Evolutionary conservation across 2,797 vertebrate genomes (phyloP).

Genomic region (Micropoecilia bifurca): DNA sequence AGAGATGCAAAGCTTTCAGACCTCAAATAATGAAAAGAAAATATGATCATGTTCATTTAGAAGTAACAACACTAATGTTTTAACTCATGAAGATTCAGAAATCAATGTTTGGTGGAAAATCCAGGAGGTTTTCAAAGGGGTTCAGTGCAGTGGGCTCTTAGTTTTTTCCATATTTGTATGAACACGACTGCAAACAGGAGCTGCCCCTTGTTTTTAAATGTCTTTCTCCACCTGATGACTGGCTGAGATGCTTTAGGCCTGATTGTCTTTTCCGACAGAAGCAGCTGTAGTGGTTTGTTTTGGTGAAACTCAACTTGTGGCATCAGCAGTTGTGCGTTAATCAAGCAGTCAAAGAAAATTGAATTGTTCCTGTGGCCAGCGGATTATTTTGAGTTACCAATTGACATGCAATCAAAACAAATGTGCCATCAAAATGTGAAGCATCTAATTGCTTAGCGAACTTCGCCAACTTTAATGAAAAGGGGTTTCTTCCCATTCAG

Average conservation of each 20-base stretch:
- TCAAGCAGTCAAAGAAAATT: neutral
- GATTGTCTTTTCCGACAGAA: neutral
- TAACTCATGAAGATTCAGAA: too few relatives aligned
- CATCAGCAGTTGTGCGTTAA: neutral
- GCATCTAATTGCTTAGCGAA: neutral
- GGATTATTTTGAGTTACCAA: neutral
- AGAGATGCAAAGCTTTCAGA: too few relatives aligned
- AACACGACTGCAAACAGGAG: neutral
- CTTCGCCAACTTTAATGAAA: neutral
- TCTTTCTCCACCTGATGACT: neutral
- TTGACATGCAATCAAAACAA: neutral
- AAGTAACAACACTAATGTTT: too few relatives aligned
- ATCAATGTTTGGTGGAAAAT: too few relatives aligned
- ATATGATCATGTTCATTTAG: too few relatives aligned
- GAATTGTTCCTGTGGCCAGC: neutral
- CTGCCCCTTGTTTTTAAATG: neutral
- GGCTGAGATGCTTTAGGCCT: neutral
- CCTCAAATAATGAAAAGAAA: too few relatives aligned
- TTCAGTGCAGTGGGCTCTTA: too few relatives aligned
- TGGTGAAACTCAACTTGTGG: neutral
- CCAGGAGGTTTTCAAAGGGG: too few relatives aligned
- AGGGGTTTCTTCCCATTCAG: neutral
- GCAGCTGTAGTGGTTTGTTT: neutral
- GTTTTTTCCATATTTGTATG: too few relatives aligned
- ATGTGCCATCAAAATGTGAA: neutral